These are phyloP conservation scores for Siphlonurus alternatus DNA, from an alignment of 2,888 invertebrate species.

Conservation along the genomic window DNA sequence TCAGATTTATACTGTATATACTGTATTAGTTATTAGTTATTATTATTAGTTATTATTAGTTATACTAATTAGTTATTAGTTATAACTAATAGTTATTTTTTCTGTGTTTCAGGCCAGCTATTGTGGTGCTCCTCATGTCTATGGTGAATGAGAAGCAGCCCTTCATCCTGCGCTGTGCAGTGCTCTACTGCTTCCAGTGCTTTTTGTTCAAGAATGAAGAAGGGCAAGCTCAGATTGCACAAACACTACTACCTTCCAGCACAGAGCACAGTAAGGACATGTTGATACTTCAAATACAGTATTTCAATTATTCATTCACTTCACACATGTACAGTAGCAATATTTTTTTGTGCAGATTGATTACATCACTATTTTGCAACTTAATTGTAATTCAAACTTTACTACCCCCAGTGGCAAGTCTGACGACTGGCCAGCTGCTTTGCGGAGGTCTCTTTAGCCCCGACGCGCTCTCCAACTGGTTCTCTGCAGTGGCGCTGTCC, in stretches of 20 bases:
- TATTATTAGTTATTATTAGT: too few species aligned
- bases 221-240: slow-evolving; percentile 74
- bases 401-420: slow-evolving; percentile 20
- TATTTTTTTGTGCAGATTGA: too few species aligned
- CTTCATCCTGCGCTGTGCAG: slow-evolving; percentile 74
- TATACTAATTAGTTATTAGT: too few species aligned
- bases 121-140: slow-evolving; percentile 89
- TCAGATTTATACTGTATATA: too few species aligned
- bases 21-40: too few species aligned
- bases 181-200: slow-evolving; percentile 94
- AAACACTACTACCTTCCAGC: slow-evolving; percentile 79
- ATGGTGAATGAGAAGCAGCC: slow-evolving; percentile 99
- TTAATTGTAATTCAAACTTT: too few species aligned
- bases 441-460: slow-evolving; percentile 83
- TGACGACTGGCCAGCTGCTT: slow-evolving; percentile 63
- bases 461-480: slow-evolving; percentile 88
- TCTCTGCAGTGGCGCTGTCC: slow-evolving; percentile 77
- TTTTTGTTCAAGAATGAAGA: slow-evolving; percentile 85
- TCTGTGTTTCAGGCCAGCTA: slow-evolving; percentile 50
- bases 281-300: not conserved
- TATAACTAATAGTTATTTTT: too few species aligned
- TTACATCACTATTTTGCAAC: too few species aligned
- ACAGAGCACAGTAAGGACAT: slow-evolving; percentile 38
- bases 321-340: too few species aligned
- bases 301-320: not conserved